Evolutionary conservation across 2,113 vertebrate species (phyloP).

Genomic region (Mastomys natalensis): DNA sequence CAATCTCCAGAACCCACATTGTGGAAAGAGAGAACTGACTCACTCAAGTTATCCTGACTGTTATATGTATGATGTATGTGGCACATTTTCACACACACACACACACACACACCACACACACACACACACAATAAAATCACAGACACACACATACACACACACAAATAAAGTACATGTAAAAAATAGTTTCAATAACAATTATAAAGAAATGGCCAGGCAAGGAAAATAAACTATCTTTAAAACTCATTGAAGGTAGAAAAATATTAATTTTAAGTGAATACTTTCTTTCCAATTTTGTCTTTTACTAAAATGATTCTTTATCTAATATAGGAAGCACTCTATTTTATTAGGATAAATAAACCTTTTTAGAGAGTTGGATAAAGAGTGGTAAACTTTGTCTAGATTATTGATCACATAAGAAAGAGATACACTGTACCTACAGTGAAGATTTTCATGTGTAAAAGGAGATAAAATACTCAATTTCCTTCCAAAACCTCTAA

Average conservation of each 20-base stretch:
- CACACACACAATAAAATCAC: background rate
- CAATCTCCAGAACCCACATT: background rate
- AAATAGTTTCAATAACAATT: background rate
- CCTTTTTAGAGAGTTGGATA: background rate
- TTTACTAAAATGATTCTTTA: background rate
- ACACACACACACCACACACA: background rate
- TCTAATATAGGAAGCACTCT: background rate
- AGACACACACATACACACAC: background rate
- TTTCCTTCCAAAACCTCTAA: slow-evolving; percentile 37
- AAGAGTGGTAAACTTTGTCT: background rate
- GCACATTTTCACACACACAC: background rate
- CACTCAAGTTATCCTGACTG: too few relatives aligned
- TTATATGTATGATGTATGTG: background rate
- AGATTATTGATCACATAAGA: background rate
- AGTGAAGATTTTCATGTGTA: background rate
- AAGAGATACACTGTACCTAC: background rate
- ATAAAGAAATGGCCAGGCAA: background rate
- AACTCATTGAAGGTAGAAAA: background rate
- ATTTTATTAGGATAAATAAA: slow-evolving; percentile 19
- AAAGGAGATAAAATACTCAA: background rate
- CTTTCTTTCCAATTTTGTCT: background rate
- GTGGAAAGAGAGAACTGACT: background rate
- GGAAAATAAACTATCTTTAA: slow-evolving; percentile 13
- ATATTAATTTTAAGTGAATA: background rate
- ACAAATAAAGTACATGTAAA: background rate